Conservation (phyloP, 2,797 vertebrate genomes). For the Dicrostonyx torquatus region DNA sequence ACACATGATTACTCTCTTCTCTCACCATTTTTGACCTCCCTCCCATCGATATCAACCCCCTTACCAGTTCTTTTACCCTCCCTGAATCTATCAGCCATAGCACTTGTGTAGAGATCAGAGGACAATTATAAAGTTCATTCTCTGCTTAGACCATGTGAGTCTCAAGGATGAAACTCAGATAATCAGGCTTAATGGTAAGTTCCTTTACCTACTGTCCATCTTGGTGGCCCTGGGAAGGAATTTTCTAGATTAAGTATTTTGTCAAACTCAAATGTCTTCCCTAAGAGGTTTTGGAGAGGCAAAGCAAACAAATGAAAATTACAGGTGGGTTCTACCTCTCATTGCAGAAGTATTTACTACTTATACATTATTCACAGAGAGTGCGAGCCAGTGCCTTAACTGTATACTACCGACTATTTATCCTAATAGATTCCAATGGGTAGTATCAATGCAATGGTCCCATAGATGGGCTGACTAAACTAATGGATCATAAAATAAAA, state of each 20-base stretch:
- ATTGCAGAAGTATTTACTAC: background rate
- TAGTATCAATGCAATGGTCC: background rate
- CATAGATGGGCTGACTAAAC: background rate
- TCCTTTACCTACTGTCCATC: background rate
- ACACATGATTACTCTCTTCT: background rate
- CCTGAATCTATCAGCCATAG: background rate
- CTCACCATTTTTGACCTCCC: background rate
- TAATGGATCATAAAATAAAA: background rate
- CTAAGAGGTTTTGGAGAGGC: background rate
- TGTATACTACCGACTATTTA: background rate
- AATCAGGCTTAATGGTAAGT: background rate
- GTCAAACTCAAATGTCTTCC: background rate
- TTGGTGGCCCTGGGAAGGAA: background rate
- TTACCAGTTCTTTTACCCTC: background rate
- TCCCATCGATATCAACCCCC: background rate
- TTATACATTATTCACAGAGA: background rate
- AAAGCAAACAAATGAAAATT: background rate
- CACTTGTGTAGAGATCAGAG: background rate
- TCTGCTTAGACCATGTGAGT: background rate
- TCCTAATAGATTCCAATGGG: background rate
- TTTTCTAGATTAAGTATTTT: conserved; percentile 28
- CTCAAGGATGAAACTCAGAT: background rate
- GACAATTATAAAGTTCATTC: background rate
- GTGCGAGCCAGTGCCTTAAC: background rate
- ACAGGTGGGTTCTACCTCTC: background rate